Percentiles rank a stretch among this genome's conserved stretches.
These are phyloP conservation scores for Cephus cinctus DNA, from an alignment of 1,140 invertebrate species.

Conservation along the genomic window DNA sequence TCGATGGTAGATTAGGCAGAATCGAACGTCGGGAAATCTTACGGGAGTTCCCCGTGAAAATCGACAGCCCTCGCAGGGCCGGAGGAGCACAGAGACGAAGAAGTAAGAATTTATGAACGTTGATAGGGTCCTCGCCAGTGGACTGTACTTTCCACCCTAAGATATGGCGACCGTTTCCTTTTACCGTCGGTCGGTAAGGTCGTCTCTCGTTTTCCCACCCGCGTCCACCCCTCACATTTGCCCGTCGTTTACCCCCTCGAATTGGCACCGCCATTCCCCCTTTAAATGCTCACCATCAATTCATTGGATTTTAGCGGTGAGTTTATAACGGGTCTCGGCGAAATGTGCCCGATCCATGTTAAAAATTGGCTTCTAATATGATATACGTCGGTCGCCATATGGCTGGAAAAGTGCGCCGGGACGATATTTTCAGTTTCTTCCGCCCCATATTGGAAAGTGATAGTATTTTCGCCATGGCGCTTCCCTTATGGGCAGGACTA, in stretches of 20 bases:
- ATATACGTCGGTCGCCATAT: constrained; percentile 10
- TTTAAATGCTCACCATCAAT: constrained; percentile 6
- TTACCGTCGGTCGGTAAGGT: constrained; percentile 2
- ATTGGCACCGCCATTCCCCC: neutral
- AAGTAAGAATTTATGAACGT: constrained; percentile 25
- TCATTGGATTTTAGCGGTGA: constrained; percentile 10
- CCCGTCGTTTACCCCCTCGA: neutral
- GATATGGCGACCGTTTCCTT: constrained; percentile 19
- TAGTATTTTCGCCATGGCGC: constrained; percentile 2
- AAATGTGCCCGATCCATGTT: constrained; percentile 2
- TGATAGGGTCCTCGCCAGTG: constrained; percentile 22
- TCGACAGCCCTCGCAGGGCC: too few species aligned
- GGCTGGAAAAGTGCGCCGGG: constrained; percentile 6
- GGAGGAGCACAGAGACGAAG: too few species aligned
- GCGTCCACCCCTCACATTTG: neutral
- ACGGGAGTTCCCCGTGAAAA: too few species aligned
- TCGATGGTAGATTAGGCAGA: too few species aligned
- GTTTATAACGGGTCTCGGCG: neutral
- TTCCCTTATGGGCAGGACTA: constrained; percentile 2
- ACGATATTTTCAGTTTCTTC: constrained; percentile 10
- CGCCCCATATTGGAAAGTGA: constrained; percentile 10
- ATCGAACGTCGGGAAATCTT: too few species aligned
- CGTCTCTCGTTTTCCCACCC: constrained; percentile 1
- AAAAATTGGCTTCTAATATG: constrained; percentile 13
- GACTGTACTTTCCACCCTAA: constrained; percentile 26